Base-by-base conservation (phyloP, 2,888 invertebrate species). In the Sinelater perroti region DNA sequence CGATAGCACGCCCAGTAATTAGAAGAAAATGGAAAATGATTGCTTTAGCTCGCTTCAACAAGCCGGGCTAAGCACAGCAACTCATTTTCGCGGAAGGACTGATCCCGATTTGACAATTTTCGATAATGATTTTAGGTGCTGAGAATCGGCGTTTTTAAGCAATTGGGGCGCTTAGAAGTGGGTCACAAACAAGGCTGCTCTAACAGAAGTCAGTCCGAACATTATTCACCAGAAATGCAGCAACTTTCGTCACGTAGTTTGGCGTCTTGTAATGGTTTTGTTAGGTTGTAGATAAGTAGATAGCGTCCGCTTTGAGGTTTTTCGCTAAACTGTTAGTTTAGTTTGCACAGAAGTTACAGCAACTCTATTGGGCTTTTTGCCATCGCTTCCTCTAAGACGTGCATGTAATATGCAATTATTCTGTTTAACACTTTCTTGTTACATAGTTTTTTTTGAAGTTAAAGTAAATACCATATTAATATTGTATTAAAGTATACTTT, bases 211-310 rank as follows among this genome's bases (percentile, higher is more conserved):
- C 24, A 40, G 21, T 40, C 24, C 24, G n/a, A 13, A n/a, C 40
- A 40, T 40, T 40, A 40, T 24, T 40, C 40, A 40, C 24, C n/a
- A n/a, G 14, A 40, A 40, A 7, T 40, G 40, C 40, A 24, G 24
- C 40, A 11, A 40, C 10, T 40, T 40, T 40, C 40, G 14, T 40
- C 40, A 40, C 40, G 24, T 40, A 20, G 6, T 40, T 18, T 28
- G 5, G n/a, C 28, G 2, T 28, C 8, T 13, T n/a, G 8, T 18
- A 24, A 13, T 40, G 6, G 40, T 21, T 40, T 18, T 24, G 20
- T 40, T 21, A 40, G 8, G 14, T 40, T 40, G 11, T 6, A 40
- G 28, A 28, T 28, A 26, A 14, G 24, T 24, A 24, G 40, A 24
- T 40, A 13, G 8, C 14, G 2, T n/a, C 14, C 14, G 40, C 14